Conservation (phyloP, 2,113 vertebrate genomes). For the Lepus europaeus region DNA sequence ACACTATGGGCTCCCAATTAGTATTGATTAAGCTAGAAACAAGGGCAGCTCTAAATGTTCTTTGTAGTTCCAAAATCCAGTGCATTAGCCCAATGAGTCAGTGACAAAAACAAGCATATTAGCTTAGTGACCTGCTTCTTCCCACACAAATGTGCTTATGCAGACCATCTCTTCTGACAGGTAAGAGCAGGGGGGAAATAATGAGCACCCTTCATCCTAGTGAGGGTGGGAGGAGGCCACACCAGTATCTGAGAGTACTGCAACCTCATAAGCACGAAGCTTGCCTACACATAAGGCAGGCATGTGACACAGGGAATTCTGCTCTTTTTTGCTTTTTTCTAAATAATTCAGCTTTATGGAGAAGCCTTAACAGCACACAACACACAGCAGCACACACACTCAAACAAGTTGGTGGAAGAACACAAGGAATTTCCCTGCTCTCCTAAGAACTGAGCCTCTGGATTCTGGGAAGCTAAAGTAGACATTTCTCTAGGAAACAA, state of each 20-base stretch:
- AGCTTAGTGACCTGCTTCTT: neutral
- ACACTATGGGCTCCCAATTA: neutral
- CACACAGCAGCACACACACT: neutral
- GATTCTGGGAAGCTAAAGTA: neutral
- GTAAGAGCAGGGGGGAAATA: neutral
- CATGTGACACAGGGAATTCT: neutral
- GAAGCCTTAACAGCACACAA: neutral
- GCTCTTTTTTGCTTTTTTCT: neutral
- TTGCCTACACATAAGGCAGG: neutral
- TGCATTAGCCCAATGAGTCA: neutral
- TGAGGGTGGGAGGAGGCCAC: neutral
- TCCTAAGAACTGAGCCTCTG: neutral
- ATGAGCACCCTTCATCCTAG: neutral
- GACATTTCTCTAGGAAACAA: conserved; percentile 38
- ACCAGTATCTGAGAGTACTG: neutral
- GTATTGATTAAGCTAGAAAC: neutral
- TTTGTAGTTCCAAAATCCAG: neutral
- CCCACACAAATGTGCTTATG: neutral
- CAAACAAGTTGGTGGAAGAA: neutral
- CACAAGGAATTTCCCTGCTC: neutral
- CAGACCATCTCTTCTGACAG: neutral
- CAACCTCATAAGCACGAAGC: neutral
- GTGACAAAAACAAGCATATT: neutral
- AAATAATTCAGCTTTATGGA: neutral
- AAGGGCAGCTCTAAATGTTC: neutral